Base-by-base conservation (phyloP, 2,113 vertebrate genomes). In the Paraplagusia blochii region DNA sequence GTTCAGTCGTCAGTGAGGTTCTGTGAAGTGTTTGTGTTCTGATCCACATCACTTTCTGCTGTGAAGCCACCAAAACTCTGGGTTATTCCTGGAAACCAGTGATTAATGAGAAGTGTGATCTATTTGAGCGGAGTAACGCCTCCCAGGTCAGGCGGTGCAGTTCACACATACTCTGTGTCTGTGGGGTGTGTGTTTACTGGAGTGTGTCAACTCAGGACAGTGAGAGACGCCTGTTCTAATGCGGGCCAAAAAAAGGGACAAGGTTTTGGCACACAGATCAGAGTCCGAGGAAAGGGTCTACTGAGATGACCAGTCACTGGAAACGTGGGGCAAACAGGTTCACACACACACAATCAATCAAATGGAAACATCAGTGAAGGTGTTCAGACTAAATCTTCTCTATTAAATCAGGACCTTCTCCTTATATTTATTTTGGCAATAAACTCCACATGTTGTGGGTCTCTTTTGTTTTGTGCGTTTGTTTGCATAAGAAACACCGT, bases 201-300 rank as follows among this genome's bases (percentile, higher is more conserved):
- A 33, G 69, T 81, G 67, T 64, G 34, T 57, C 79, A 74, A 58
- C 39, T 36, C 1, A 43, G 68, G 70, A 79, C 64, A 14, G 71
- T 79, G 82, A 79, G 76, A 74, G 74, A 60, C 61, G 68, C 70
- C 76, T 55, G 51, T 22, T 44, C 45, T 59, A 56, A 69, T 83
- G 81, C 88, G 88, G 79, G 79, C 88, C 82, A 85, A 89, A 87
- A 77, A 29, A 88, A 74, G 52, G 33, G 57, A 66, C 36, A 70
- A 78, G 77, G 76, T 81, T 78, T 71, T 71, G 74, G 75, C 83
- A 79, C 55, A 56, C 54, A 54, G 72, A 74, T 58, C 75, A 79
- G 55, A 80, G 62, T 82, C 78, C 81, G 58, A 34, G 63, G 72
- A 82, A 82, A 80, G 81, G 72, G 68, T 78, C 79, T 72, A 63